Evolutionary conservation across 2,797 vertebrate species (phyloP), one percentile per base, ranked within the genome.

Genomic region (Parambassis ranga): DNA sequence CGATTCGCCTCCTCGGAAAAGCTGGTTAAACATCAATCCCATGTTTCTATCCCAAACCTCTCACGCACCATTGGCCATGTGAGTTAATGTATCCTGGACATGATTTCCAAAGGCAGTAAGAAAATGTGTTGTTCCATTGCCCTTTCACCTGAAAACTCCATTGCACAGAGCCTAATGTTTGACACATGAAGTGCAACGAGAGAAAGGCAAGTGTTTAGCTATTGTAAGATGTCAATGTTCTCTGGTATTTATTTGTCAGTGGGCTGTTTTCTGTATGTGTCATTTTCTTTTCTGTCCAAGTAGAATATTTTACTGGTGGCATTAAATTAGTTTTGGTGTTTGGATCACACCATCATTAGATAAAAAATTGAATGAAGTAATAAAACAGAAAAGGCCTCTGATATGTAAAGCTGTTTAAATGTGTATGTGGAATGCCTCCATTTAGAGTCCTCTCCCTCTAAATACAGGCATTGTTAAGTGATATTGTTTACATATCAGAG

Each of bases 181-280:
- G 55, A 83, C 72, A 68, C 24, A 30, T 38, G 38, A 77, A 52
- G 61, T 80, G 63, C 70, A 71, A 66, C 71, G 58, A 53, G 51
- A 42, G 63, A 72, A 70, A 75, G 71, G 60, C 7, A 6, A 69
- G 60, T 24, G 28, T 64, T 66, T 83, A 63, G 61, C 74, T 77
- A 49, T 84, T 77, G 79, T 86, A 81, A 71, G 81, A 84, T 84
- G 82, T 89, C 82, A 86, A 53, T 87, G 84, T 85, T 86, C 85
- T 72, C 75, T 83, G 80, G 74, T 90, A 88, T 90, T 89, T 89
- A 87, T 89, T 90, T 89, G 89, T 91, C 85, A 56, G 86, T 89
- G 77, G 67, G 62, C 65, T 86, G 74, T 87, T 90, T 84, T 78
- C 58, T 88, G 75, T 87, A 75, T 30, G 66, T 86, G 81, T 75